phyloP scores from a whole-genome alignment of 2,888 invertebrate species.

The Clitarchus hookeri region DNA sequence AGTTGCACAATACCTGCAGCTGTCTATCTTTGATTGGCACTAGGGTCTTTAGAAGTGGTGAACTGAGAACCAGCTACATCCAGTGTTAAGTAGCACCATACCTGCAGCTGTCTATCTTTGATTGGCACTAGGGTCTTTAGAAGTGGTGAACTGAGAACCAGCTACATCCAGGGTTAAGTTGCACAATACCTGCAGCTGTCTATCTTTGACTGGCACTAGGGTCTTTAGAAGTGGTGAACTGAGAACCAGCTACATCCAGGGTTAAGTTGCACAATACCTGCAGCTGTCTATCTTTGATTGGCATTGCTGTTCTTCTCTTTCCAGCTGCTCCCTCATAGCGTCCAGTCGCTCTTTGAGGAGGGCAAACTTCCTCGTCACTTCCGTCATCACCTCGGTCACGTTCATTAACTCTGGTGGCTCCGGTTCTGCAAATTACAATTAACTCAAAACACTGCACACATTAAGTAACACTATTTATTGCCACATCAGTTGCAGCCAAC shows the following conservation, averaged over 20 bases:
- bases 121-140: conserved; percentile 59
- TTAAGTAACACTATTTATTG: no score
- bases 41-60: no score
- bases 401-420: background rate
- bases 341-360: conserved; percentile 45
- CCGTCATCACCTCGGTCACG: background rate
- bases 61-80: no score
- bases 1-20: conserved; percentile 38
- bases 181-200: conserved; percentile 52
- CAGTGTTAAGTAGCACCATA: no score
- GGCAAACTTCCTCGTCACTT: conserved; percentile 11
- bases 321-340: conserved; percentile 50
- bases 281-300: conserved; percentile 61
- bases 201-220: conserved; percentile 58
- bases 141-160: no score
- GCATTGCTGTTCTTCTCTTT: conserved; percentile 58
- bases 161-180: no score
- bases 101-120: conserved; percentile 57
- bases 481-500: no score
- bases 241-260: no score
- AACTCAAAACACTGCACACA: no score
- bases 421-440: background rate
- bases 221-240: no score
- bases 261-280: conserved; percentile 28
- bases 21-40: conserved; percentile 62